Conservation (phyloP, 2,113 vertebrate genomes). For the Quiscalus mexicanus region DNA sequence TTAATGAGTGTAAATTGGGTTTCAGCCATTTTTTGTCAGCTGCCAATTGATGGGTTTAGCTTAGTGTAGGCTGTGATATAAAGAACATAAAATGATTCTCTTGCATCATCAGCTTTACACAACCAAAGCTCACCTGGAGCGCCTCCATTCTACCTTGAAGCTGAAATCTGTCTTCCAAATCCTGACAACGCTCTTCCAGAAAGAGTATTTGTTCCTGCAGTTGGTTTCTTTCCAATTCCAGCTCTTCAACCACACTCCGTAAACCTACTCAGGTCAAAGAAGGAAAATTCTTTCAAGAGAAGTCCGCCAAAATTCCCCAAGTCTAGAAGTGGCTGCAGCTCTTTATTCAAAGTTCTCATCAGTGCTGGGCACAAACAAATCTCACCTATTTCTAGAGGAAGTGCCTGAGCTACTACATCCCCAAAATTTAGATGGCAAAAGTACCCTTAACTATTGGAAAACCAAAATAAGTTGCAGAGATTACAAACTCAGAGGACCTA, state of each 20-base stretch:
- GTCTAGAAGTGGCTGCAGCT: neutral
- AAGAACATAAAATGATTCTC: neutral
- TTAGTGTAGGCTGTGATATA: neutral
- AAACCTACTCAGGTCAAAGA: constrained; percentile 71
- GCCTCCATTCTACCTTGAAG: constrained; percentile 86
- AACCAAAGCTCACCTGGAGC: constrained; percentile 79
- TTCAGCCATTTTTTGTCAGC: neutral
- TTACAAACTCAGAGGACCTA: neutral
- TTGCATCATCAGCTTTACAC: neutral
- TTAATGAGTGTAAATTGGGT: neutral
- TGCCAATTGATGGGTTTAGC: neutral
- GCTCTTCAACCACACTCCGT: constrained; percentile 86
- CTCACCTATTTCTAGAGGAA: neutral
- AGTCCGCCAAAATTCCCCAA: neutral
- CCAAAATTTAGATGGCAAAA: neutral
- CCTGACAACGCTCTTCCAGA: constrained; percentile 86
- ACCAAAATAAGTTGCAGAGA: neutral
- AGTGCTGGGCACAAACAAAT: neutral
- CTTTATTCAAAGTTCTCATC: neutral
- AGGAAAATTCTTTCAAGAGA: neutral
- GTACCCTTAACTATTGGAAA: neutral
- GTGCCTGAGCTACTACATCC: neutral
- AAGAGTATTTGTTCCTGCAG: constrained; percentile 90
- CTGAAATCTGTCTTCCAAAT: constrained; percentile 87
- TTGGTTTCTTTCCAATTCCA: constrained; percentile 91